A percentile compares a stretch with the other conserved stretches of the same genome.
These are phyloP conservation scores for Pocillopora damicornis DNA, from an alignment of 64 coral and sea anemone genomes.

Conservation along the genomic window DNA sequence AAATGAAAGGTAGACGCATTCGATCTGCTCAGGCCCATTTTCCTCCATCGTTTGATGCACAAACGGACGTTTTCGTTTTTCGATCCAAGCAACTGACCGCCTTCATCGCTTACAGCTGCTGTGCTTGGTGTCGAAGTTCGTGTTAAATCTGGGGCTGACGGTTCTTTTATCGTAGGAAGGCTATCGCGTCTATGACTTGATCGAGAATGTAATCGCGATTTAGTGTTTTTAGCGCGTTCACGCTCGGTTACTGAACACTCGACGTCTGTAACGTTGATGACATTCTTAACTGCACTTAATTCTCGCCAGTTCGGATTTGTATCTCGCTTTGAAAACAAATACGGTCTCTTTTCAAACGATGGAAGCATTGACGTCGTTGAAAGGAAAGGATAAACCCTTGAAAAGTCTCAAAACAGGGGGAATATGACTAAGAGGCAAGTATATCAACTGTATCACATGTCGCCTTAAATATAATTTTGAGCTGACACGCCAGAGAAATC, in stretches of 20 bases:
- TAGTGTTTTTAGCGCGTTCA: not conserved
- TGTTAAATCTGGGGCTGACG: not conserved
- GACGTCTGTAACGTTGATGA: not conserved
- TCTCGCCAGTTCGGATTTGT: slow-evolving; percentile 20
- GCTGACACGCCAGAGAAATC: not conserved
- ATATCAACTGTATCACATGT: not conserved
- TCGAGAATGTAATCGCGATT: slow-evolving; percentile 6
- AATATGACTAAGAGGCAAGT: not conserved
- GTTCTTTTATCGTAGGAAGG: slow-evolving; percentile 19
- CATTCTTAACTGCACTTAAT: not conserved
- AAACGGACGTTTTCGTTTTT: not conserved
- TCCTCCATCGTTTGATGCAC: slow-evolving; percentile 28
- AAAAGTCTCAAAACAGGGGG: not conserved
- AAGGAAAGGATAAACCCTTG: not conserved
- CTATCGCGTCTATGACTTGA: not conserved
- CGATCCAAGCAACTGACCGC: not conserved
- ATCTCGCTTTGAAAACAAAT: slow-evolving; percentile 17
- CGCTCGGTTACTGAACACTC: slow-evolving; percentile 2
- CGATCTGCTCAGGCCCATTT: slow-evolving; percentile 1
- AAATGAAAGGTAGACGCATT: not conserved
- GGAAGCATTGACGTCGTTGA: not conserved
- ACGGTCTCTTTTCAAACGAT: slow-evolving; percentile 15
- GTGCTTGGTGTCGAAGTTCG: not conserved
- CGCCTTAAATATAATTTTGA: no score
- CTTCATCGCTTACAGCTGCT: not conserved